Percentiles rank a stretch among this genome's conserved stretches.
Conservation (phyloP, 2,113 vertebrate species). For the Myanophis thanlyinensis region DNA sequence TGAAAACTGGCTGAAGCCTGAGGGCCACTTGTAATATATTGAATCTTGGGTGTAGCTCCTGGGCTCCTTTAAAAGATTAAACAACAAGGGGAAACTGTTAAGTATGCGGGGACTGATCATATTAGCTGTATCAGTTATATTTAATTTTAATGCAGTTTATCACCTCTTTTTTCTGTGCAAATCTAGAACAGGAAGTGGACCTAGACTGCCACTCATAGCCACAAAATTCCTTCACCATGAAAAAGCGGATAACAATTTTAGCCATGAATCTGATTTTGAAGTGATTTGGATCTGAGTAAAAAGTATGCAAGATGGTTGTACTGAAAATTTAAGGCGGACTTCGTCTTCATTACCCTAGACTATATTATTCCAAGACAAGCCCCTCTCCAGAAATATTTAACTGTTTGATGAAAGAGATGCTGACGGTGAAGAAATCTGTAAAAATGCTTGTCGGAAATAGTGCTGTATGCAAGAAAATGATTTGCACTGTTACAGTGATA, state of each 20-base stretch:
- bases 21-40: neutral
- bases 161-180: neutral
- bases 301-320: neutral
- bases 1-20: neutral
- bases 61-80: neutral
- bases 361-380: neutral
- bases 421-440: constrained; percentile 37
- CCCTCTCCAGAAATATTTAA: neutral
- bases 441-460: constrained; percentile 49
- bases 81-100: neutral
- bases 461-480: constrained; percentile 41
- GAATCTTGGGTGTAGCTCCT: neutral
- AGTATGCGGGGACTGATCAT: neutral
- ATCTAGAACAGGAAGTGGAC: neutral
- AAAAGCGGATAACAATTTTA: neutral
- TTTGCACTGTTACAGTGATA: constrained; percentile 50
- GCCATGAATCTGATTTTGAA: neutral
- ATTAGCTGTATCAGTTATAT: neutral
- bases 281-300: neutral
- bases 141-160: neutral
- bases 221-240: neutral
- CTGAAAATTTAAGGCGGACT: neutral
- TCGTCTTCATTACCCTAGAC: neutral
- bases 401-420: neutral
- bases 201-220: neutral